Evolutionary conservation across 2,113 vertebrate species (phyloP).

Genomic region (Sitta europaea): DNA sequence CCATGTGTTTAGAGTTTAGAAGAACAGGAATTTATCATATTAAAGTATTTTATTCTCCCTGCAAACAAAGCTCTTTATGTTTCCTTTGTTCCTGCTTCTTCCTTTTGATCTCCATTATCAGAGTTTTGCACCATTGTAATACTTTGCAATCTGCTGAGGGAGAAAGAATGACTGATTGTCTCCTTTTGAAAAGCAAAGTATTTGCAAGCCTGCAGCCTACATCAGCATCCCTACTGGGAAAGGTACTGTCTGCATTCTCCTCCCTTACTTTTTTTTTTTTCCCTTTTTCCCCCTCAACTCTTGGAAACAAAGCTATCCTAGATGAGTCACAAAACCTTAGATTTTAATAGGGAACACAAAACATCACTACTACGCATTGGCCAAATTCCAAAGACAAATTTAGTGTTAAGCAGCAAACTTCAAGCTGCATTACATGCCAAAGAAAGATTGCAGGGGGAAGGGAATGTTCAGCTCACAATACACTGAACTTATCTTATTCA

Average conservation of each 20-base stretch:
- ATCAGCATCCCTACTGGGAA: constrained; percentile 41
- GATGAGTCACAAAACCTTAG: constrained; percentile 11
- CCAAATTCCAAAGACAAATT: constrained; percentile 45
- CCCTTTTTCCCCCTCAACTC: neutral
- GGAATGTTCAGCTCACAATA: neutral
- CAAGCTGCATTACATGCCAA: neutral
- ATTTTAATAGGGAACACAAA: constrained; percentile 67
- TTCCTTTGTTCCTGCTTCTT: constrained; percentile 31
- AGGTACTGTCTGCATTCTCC: constrained; percentile 50
- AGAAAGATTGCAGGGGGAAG: neutral
- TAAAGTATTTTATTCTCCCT: constrained; percentile 3
- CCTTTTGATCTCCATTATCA: constrained; percentile 43
- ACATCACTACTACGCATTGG: constrained; percentile 22
- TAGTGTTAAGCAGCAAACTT: constrained; percentile 26
- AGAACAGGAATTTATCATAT: constrained; percentile 1
- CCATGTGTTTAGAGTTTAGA: constrained; percentile 42
- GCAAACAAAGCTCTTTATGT: constrained; percentile 23
- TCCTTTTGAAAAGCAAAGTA: constrained; percentile 21
- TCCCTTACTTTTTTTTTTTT: neutral
- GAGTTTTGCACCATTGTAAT: constrained; percentile 19
- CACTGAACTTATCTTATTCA: neutral
- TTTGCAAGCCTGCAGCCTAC: neutral
- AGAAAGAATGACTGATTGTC: constrained; percentile 40
- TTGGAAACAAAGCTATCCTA: constrained; percentile 58
- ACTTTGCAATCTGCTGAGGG: neutral